Conservation (phyloP, 2,113 vertebrate genomes). For the Chaetops frenatus region DNA sequence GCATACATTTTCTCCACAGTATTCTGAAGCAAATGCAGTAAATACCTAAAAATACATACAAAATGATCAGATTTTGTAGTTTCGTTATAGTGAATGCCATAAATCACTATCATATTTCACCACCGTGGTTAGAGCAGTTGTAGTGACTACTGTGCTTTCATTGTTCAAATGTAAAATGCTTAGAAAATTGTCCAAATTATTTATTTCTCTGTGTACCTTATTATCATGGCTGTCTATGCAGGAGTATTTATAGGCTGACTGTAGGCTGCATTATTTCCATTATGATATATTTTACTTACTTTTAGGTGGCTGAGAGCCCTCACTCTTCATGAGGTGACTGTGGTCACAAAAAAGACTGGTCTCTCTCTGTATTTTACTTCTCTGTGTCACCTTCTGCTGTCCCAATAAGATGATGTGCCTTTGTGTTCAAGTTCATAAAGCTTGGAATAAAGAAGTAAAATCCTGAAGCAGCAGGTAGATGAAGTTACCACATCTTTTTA, state of each 20-base stretch:
- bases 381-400: not conserved
- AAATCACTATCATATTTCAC: not conserved
- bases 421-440: not conserved
- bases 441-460: not conserved
- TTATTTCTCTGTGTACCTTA: not conserved
- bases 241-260: not conserved
- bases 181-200: not conserved
- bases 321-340: slow-evolving; percentile 20
- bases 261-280: not conserved
- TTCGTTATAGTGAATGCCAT: not conserved
- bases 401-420: not conserved
- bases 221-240: not conserved
- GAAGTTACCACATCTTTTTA: not conserved
- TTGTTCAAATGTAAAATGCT: not conserved
- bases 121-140: not conserved
- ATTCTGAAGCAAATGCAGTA: slow-evolving; percentile 53
- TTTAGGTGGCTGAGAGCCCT: not conserved
- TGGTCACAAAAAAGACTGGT: not conserved
- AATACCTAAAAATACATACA: not conserved
- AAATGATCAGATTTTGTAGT: not conserved
- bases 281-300: not conserved
- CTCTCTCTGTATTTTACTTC: not conserved
- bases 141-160: not conserved
- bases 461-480: not conserved
- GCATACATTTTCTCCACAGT: slow-evolving; percentile 69